Percentiles rank a stretch among this genome's conserved stretches.
Conservation (phyloP, 2,113 vertebrate genomes). For the Axis porcinus region DNA sequence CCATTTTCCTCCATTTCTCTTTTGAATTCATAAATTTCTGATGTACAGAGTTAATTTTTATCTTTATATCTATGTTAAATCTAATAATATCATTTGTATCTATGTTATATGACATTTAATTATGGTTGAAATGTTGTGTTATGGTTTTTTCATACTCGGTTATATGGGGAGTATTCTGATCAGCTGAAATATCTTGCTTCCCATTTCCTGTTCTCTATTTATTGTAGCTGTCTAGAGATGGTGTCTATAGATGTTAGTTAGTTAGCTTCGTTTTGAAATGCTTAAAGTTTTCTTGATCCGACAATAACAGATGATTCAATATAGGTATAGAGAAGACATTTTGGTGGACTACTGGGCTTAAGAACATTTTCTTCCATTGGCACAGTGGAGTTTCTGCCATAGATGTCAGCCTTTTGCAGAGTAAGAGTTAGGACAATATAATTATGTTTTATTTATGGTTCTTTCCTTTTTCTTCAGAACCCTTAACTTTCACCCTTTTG, state of each 20-base stretch:
- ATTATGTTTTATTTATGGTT: not conserved
- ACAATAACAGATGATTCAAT: not conserved
- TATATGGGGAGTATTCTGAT: not conserved
- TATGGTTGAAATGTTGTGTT: not conserved
- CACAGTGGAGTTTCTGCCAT: not conserved
- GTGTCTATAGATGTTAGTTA: not conserved
- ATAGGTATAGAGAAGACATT: not conserved
- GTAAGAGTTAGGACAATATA: not conserved
- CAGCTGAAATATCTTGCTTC: not conserved
- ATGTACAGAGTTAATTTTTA: not conserved
- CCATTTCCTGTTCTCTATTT: not conserved
- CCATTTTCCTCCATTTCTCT: not conserved
- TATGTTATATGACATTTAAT: not conserved
- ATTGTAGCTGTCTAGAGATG: not conserved
- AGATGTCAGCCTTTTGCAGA: not conserved
- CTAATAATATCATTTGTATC: not conserved
- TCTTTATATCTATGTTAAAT: not conserved
- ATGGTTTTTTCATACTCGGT: not conserved
- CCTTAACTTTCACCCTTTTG: not conserved
- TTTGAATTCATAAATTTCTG: not conserved
- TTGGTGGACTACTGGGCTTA: not conserved
- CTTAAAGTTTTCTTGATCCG: not conserved
- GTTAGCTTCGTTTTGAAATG: not conserved
- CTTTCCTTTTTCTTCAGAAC: not conserved
- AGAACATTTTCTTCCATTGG: not conserved